Evolutionary conservation across 2,797 vertebrate species (phyloP).

Genomic region (Anabas testudineus): DNA sequence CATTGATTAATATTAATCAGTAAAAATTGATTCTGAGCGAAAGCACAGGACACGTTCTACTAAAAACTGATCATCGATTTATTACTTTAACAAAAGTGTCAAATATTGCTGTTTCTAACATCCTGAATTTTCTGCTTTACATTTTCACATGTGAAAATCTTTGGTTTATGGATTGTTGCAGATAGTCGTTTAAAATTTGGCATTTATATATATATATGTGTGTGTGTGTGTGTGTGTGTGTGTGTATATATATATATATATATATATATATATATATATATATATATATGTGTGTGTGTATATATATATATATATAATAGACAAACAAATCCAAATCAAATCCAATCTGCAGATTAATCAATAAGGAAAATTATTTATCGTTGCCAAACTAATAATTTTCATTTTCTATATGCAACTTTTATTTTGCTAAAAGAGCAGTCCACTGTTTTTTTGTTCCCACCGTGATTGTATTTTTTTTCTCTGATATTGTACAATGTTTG

Average conservation of each 20-base stretch:
- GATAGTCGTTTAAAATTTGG: neutral
- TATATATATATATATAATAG: no score
- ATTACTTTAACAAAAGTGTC: neutral
- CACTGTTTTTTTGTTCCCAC: neutral
- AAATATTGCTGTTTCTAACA: neutral
- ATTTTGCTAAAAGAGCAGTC: neutral
- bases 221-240: no score
- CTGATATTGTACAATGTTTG: neutral
- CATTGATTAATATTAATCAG: no score
- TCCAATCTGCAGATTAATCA: neutral
- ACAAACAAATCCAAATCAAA: no score
- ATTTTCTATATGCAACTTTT: neutral
- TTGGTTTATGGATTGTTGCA: neutral
- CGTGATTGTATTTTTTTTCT: neutral
- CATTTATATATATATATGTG: no score
- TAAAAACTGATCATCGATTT: neutral
- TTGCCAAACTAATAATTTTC: neutral
- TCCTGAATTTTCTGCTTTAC: neutral
- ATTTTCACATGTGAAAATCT: neutral
- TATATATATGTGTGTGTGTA: no score
- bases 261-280: no score
- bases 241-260: no score
- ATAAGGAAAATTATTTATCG: neutral
- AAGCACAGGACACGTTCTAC: no score
- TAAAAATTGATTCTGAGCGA: no score